phyloP scores from a whole-genome alignment of 2,797 vertebrate species.

The Dermochelys coriacea region DNA sequence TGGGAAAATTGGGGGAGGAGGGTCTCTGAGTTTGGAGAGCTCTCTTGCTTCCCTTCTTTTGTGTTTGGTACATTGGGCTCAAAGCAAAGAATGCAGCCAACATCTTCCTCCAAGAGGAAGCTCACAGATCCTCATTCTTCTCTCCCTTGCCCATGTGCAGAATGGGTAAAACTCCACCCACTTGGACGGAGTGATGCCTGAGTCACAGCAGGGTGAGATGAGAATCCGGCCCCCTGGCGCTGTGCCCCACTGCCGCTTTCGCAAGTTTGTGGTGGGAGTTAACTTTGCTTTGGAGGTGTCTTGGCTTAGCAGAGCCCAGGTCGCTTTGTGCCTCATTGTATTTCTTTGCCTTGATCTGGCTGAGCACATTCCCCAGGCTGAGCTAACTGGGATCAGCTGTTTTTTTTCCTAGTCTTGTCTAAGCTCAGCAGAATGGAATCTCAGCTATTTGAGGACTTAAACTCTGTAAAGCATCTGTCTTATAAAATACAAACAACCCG shows the following conservation, averaged over 20 bases:
- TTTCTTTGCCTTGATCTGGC: conserved; percentile 57
- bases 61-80: conserved; percentile 7
- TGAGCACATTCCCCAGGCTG: conserved; percentile 42
- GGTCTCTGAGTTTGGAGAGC: not conserved
- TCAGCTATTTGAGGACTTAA: conserved; percentile 67
- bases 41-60: conserved; percentile 13
- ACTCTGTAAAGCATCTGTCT: conserved; percentile 71
- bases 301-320: not conserved
- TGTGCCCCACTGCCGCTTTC: not conserved
- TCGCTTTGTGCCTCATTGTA: not conserved
- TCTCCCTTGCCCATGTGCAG: conserved; percentile 22
- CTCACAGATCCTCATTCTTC: not conserved
- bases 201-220: conserved; percentile 41
- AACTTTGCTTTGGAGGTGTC: not conserved
- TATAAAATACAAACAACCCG: conserved; percentile 62
- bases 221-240: not conserved
- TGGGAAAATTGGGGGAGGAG: not conserved
- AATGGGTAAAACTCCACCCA: conserved; percentile 15
- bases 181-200: not conserved
- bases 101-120: conserved; percentile 20
- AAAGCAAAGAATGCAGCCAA: conserved; percentile 18
- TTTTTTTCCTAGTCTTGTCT: conserved; percentile 49
- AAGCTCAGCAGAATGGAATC: conserved; percentile 67
- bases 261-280: not conserved
- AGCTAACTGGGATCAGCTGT: conserved; percentile 64